Evolutionary conservation across 2,888 invertebrate genomes (phyloP), one percentile per base, ranked within the genome.

Genomic region (Nomada hirtipes): DNA sequence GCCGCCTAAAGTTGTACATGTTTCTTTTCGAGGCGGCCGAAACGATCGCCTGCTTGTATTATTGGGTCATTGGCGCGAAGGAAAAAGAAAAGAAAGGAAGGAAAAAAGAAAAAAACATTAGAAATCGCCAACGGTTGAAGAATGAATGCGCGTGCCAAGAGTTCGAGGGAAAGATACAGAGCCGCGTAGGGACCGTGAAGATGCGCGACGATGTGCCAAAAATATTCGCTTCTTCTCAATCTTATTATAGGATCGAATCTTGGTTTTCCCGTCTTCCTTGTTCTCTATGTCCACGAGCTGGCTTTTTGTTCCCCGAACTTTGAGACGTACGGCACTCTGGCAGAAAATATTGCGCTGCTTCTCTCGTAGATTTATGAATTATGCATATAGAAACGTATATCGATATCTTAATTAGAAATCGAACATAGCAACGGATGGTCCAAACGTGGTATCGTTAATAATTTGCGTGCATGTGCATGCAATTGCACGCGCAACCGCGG

Each of bases 401-500:
- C 26, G 60, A 18, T 7, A 13, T 60, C 70, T 63, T 74, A 84
- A 84, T 79, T 76, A 52, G 26, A 44, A 64, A 76, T 63, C 36
- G 53, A 72, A 63, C 60, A 13, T 15, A 13, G 23, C 26, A 36
- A n/a, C 15, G 47, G 55, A 52, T 29, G 13, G 61, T 59, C 42
- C 50, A 61, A 79, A 79, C 64, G 57, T 20, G 18, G 23, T 29
- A 47, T 60, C 15, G 71, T 67, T 76, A 74, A 84, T 63, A 82
- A 83, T 65, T 76, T 68, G 55, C 64, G 75, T 65, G 73, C 50
- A 55, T 72, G 75, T 70, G 74, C 75, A 50, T 63, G 70, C 64
- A 57, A 76, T 70, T 59, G 82, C 85, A 86, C 79, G 79, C 79
- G 85, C 83, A 76, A 86, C 79, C 82, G 79, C 79, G 87, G 79